Base-by-base conservation (phyloP, 2,797 vertebrate species). In the Syngnathus rostellatus region DNA sequence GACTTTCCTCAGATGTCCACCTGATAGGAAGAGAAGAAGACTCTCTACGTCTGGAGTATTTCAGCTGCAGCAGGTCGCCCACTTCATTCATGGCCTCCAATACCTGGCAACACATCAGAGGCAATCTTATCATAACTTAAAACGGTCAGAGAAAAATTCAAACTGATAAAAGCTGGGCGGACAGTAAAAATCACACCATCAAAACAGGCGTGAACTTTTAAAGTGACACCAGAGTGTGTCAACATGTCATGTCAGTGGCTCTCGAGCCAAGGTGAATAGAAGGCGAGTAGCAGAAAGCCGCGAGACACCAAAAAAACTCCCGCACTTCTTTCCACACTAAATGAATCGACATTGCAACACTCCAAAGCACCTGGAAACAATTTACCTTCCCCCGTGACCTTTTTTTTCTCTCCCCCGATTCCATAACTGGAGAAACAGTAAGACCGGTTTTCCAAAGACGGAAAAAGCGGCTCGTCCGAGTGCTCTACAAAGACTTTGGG, bases 31-130 rank as follows among this genome's bases (percentile, higher is more conserved):
- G 89, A 46, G 91, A 65, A 46, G 91, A 65, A 6, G 75, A 67
- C 68, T 25, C 76, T 76, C 89, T 68, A 23, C 87, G 92, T 69
- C 94, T 93, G 41, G 96, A 98, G 81, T 98, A 98, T 79, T 98
- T 98, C 72, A 98, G 76, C 69, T 96, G 94, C 69, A 98, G 88
- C 25, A 97, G 90, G 72, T 98, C 94, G 38, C 96, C 96, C 65
- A 98, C 95, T 86, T 98, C 94, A 70, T 87, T 85, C 79, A 97
- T 91, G 86, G 93, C 93, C 70, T 89, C 92, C 89, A 98, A 83
- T 41, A 93, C 93, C 96, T 98, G 83, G n/a, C 38, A 31, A 31
- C 3, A 58, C 39, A 75, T 77, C 23, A 67, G 10, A 64, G n/a
- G 37, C 31, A 40, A 41, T 9, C 38, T 40, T 41, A 40, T 21